phyloP scores from a whole-genome alignment of 2,113 vertebrate species.

The Erpornis zantholeuca region DNA sequence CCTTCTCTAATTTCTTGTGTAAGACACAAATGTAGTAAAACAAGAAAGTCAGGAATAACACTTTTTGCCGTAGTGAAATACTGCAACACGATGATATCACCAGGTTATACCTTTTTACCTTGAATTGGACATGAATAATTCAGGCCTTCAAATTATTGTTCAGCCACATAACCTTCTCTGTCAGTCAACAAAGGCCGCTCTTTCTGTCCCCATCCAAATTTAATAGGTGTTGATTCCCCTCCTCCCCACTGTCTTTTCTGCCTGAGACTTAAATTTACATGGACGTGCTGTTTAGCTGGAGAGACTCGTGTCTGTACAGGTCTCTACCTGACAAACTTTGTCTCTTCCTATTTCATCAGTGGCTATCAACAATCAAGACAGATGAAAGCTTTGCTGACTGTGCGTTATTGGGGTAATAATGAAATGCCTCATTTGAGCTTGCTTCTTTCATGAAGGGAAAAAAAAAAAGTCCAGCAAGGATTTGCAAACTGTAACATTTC shows the following conservation, averaged over 20 bases:
- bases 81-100: background rate
- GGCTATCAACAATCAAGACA: background rate
- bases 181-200: slow-evolving; percentile 30
- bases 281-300: background rate
- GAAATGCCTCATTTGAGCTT: background rate
- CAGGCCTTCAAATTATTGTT: slow-evolving; percentile 51
- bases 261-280: background rate
- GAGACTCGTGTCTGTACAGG: rapidly evolving
- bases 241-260: background rate
- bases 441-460: background rate
- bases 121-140: slow-evolving; percentile 54
- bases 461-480: background rate
- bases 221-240: slow-evolving; percentile 26
- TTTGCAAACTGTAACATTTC: background rate
- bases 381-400: background rate
- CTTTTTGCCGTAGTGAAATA: background rate
- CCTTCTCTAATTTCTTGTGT: background rate
- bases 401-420: background rate
- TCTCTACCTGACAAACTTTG: background rate
- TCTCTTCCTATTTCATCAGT: background rate
- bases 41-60: background rate
- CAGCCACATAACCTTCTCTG: slow-evolving; percentile 38
- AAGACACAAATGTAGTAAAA: background rate
- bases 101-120: slow-evolving; percentile 33
- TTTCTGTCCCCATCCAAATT: slow-evolving; percentile 2